These are phyloP conservation scores for Cecidostiba fungosa DNA, from an alignment of 2,888 invertebrate species.

Conservation along the genomic window DNA sequence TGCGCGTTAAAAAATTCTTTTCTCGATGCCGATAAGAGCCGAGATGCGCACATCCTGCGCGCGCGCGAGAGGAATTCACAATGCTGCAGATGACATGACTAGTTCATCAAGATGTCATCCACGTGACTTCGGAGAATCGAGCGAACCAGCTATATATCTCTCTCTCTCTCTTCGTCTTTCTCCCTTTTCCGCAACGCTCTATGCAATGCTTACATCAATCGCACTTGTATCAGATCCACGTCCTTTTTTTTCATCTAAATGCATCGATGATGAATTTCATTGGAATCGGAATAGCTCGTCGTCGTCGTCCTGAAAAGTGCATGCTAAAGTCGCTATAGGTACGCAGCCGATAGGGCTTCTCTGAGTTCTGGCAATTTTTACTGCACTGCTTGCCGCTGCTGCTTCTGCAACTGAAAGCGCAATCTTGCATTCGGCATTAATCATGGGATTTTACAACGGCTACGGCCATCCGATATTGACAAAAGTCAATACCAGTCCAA, in stretches of 20 bases:
- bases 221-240: neutral
- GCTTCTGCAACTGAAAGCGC: conserved; percentile 38
- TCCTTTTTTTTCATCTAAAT: no score
- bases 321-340: neutral
- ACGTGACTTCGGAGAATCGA: conserved; percentile 11
- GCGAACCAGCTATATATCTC: neutral
- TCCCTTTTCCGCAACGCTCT: neutral
- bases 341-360: neutral
- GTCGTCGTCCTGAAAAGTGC: neutral
- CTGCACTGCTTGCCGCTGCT: conserved; percentile 1
- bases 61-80: neutral
- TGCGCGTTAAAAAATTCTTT: neutral
- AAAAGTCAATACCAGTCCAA: conserved; percentile 52
- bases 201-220: neutral
- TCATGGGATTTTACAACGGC: conserved; percentile 29
- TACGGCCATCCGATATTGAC: conserved; percentile 47
- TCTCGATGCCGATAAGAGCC: neutral
- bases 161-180: neutral
- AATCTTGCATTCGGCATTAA: conserved; percentile 60
- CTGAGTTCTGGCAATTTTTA: conserved; percentile 38
- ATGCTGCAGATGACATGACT: conserved; percentile 8
- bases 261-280: conserved; percentile 18
- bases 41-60: conserved; percentile 16
- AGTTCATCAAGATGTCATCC: conserved; percentile 24
- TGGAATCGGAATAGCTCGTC: neutral